These are phyloP conservation scores for Mixornis gularis DNA, from an alignment of 2,113 vertebrate genomes.

Conservation along the genomic window DNA sequence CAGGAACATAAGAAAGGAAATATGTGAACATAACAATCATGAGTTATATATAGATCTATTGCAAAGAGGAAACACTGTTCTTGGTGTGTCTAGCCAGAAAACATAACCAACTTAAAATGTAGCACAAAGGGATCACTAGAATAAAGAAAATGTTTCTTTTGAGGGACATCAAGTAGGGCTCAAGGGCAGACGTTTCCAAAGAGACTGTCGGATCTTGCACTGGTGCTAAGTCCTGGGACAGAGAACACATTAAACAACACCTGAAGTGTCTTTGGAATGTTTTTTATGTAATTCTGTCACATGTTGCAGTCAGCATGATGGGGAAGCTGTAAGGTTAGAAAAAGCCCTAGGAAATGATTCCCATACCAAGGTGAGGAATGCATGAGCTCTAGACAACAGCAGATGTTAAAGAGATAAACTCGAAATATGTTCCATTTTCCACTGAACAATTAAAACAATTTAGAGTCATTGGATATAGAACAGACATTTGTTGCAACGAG, in stretches of 20 bases:
- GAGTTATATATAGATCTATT: not conserved
- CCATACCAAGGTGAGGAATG: not conserved
- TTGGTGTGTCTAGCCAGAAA: not conserved
- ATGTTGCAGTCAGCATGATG: not conserved
- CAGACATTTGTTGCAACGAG: not conserved
- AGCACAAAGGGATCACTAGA: not conserved
- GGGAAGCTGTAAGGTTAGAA: not conserved
- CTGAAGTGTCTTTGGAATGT: not conserved
- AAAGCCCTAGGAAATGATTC: not conserved
- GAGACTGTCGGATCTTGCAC: not conserved
- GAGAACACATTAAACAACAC: not conserved
- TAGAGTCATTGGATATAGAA: not conserved
- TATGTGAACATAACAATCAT: not conserved
- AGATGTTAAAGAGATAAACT: not conserved
- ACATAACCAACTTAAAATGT: not conserved
- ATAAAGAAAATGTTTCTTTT: not conserved
- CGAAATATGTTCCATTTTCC: not conserved
- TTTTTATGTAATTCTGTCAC: not conserved
- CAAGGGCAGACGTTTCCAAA: not conserved
- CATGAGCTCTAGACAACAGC: not conserved
- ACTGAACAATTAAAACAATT: not conserved
- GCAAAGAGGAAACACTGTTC: not conserved
- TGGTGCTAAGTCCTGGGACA: not conserved
- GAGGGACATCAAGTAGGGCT: not conserved
- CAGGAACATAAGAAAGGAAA: not conserved